A percentile compares a stretch with the other conserved stretches of the same genome.
phyloP scores from a whole-genome alignment of 2,888 invertebrate genomes.

The Dolichomitus sp. region DNA sequence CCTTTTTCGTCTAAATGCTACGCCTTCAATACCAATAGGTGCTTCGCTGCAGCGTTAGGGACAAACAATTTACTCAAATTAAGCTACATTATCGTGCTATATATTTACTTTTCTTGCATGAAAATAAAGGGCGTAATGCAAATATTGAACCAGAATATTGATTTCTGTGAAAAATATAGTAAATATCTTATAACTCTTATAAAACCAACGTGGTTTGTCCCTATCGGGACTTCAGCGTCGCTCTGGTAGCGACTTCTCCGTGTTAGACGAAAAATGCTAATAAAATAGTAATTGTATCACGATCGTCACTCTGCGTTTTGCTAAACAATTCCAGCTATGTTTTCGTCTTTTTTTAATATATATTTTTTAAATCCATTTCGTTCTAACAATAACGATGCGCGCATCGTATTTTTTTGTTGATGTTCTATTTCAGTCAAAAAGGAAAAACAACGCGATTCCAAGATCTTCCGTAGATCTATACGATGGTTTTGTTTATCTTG shows the following conservation, averaged over 20 bases:
- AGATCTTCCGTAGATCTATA: conserved; percentile 35
- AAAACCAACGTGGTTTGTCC: conserved; percentile 7
- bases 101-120: background rate
- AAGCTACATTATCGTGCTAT: background rate
- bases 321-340: conserved; percentile 56
- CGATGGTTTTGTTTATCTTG: conserved; percentile 33
- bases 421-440: conserved; percentile 27
- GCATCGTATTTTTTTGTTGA: conserved; percentile 5
- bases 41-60: background rate
- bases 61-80: conserved; percentile 10
- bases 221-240: background rate
- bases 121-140: background rate
- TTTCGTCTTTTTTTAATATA: conserved; percentile 2
- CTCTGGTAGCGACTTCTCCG: background rate
- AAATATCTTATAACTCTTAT: background rate
- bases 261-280: conserved; percentile 10
- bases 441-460: conserved; percentile 34
- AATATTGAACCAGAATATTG: background rate
- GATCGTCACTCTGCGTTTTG: conserved; percentile 46
- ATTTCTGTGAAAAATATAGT: conserved; percentile 17
- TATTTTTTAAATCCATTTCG: conserved; percentile 10
- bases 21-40: background rate
- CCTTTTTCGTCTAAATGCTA: conserved; percentile 9
- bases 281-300: conserved; percentile 51
- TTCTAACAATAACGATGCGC: conserved; percentile 6